Percentiles rank a stretch among this genome's conserved stretches.
These are phyloP conservation scores for Yponomeuta cagnagella DNA, from an alignment of 2,888 invertebrate species.

Conservation along the genomic window DNA sequence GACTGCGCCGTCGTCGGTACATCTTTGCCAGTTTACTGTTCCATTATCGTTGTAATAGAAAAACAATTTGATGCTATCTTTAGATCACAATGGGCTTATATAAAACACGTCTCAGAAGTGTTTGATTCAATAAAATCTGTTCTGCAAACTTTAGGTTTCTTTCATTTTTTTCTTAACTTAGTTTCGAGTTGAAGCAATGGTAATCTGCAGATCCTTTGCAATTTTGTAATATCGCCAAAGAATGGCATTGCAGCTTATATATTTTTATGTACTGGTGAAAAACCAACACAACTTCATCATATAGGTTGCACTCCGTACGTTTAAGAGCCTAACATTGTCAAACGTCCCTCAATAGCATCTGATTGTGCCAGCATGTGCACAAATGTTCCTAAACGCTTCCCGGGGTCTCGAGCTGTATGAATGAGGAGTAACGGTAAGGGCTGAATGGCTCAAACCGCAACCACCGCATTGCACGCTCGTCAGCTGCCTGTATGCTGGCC, in stretches of 20 bases:
- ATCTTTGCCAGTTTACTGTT: slow-evolving; percentile 14
- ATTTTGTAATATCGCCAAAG: too few species aligned
- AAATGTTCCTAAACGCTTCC: slow-evolving; percentile 42
- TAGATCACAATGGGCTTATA: background rate
- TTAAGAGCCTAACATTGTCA: background rate
- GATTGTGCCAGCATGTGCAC: slow-evolving; percentile 19
- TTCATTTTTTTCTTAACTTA: too few species aligned
- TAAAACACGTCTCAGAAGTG: too few species aligned
- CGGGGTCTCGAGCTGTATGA: slow-evolving; percentile 42
- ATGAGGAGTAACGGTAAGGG: slow-evolving; percentile 32
- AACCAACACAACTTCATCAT: too few species aligned
- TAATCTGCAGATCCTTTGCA: too few species aligned
- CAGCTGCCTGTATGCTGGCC: slow-evolving; percentile 21
- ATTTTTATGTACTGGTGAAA: too few species aligned
- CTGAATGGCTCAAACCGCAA: slow-evolving; percentile 43
- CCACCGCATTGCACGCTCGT: slow-evolving; percentile 37
- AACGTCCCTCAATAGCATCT: slow-evolving; percentile 8
- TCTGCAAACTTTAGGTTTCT: too few species aligned
- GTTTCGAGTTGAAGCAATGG: too few species aligned
- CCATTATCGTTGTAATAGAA: background rate
- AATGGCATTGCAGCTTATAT: too few species aligned
- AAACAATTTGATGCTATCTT: background rate
- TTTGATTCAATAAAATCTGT: too few species aligned
- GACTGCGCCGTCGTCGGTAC: slow-evolving; percentile 38
- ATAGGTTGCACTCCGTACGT: background rate